Evolutionary conservation across 1,140 invertebrate genomes (phyloP), one percentile per base, ranked within the genome.

Genomic region (Drosophila cardini): DNA sequence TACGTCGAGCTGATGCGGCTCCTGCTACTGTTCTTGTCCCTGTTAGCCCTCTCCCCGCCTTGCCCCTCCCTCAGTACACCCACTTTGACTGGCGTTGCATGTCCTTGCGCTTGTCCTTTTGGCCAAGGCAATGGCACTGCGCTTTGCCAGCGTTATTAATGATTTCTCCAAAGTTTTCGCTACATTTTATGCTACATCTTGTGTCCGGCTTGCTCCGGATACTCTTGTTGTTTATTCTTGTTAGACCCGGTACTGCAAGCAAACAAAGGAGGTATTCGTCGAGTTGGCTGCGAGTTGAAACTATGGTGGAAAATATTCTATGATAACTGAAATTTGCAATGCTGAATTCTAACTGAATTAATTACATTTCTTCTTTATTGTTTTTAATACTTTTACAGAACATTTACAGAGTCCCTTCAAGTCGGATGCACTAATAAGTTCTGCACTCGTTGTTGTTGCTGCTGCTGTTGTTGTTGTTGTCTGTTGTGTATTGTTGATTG

Each of bases 151-250:
- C 77, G 82, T 89, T 89, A 89, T 89, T 89, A 89, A 89, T 89
- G 84, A 89, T 89, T 89, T 89, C 87, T 89, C 77, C 84, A 89
- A 89, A 89, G 84, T 89, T 89, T 89, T 89, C 84, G 84, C 80
- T 89, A 89, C 84, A 87, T 89, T 87, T 87, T 87, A 89, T 87
- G 76, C 76, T 87, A 79, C 79, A 83, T 87, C 83, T 77, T 76
- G 68, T 71, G 57, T 32, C 65, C 76, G 64, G 68, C 52, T 65
- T 50, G 74, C 46, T 48, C 58, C 38, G 42, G 58, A 67, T 42
- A 45, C 57, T 55, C 55, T 16, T 61, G 43, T 62, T 68, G 63
- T 63, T 64, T 68, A 52, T 60, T 15, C 56, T 55, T 26, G 18
- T 68, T 62, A 26, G 21, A 26, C 21, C 21, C 21, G 21, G 21